Evolutionary conservation across 2,113 vertebrate species (phyloP).

Genomic region (Otis tarda): DNA sequence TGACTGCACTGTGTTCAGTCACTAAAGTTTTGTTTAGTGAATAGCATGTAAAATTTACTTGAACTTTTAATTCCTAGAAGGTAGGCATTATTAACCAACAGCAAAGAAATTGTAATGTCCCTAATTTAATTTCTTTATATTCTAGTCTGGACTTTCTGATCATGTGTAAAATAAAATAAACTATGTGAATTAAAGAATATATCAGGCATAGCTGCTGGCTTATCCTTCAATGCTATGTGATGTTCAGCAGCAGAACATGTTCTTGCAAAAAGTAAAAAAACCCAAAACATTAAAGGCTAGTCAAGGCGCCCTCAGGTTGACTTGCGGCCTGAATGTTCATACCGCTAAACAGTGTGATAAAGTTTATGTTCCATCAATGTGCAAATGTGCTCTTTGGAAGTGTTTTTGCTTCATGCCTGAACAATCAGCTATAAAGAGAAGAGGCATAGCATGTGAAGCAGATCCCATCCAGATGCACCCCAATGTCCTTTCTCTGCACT

Average conservation of each 20-base stretch:
- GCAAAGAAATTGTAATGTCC: neutral
- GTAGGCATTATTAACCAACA: neutral
- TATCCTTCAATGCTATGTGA: neutral
- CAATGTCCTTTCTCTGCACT: slow-evolving; percentile 1
- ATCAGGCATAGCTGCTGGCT: neutral
- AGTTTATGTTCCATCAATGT: slow-evolving; percentile 47
- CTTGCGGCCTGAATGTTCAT: slow-evolving; percentile 1
- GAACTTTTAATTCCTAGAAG: neutral
- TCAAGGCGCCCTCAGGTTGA: slow-evolving; percentile 10
- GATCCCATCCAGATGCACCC: neutral
- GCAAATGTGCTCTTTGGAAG: slow-evolving; percentile 37
- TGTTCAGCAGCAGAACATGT: neutral
- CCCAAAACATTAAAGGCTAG: neutral
- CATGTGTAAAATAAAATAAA: neutral
- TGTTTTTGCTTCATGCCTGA: slow-evolving; percentile 33
- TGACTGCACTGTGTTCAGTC: neutral
- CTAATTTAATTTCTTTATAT: neutral
- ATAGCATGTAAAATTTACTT: neutral
- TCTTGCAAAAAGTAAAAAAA: neutral
- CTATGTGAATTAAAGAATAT: rapidly evolving
- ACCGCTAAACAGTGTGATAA: slow-evolving; percentile 1
- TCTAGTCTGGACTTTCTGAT: neutral
- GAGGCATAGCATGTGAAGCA: neutral
- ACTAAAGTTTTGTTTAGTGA: neutral
- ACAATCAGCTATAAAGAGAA: slow-evolving; percentile 2